Percentiles rank a stretch among this genome's conserved stretches.
phyloP scores from a whole-genome alignment of 2,888 invertebrate species.

The Muschampia plurimacula region DNA sequence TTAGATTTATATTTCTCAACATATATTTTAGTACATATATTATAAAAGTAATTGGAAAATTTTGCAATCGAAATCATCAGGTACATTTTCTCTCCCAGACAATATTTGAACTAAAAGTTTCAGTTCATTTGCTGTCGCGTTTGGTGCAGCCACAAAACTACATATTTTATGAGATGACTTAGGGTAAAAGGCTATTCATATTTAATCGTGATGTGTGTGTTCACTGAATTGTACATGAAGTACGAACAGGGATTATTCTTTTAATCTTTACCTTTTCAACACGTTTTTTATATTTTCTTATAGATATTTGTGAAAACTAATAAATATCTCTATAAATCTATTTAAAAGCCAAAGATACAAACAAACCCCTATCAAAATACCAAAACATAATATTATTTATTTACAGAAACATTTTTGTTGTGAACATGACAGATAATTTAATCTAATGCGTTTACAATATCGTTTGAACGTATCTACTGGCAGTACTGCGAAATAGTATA shows the following conservation, averaged over 20 bases:
- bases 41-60: background rate
- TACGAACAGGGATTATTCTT: slow-evolving; percentile 7
- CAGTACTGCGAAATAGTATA: background rate
- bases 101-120: slow-evolving; percentile 46
- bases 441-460: too few relatives aligned
- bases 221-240: slow-evolving; percentile 17
- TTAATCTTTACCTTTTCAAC: background rate
- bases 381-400: too few relatives aligned
- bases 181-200: slow-evolving; percentile 51
- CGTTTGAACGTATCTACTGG: too few relatives aligned
- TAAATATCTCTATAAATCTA: too few relatives aligned
- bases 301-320: too few relatives aligned
- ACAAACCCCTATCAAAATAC: too few relatives aligned
- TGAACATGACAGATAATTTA: too few relatives aligned
- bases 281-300: background rate
- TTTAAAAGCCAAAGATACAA: too few relatives aligned
- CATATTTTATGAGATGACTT: slow-evolving; percentile 48
- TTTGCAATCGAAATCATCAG: background rate
- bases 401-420: too few relatives aligned
- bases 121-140: slow-evolving; percentile 45
- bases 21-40: background rate
- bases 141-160: slow-evolving; percentile 43
- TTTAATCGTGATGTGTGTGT: slow-evolving; percentile 36
- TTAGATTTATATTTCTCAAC: too few relatives aligned
- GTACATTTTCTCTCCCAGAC: slow-evolving; percentile 38